Conservation (phyloP, 2,797 vertebrate species). For the Peromyscus attwateri region DNA sequence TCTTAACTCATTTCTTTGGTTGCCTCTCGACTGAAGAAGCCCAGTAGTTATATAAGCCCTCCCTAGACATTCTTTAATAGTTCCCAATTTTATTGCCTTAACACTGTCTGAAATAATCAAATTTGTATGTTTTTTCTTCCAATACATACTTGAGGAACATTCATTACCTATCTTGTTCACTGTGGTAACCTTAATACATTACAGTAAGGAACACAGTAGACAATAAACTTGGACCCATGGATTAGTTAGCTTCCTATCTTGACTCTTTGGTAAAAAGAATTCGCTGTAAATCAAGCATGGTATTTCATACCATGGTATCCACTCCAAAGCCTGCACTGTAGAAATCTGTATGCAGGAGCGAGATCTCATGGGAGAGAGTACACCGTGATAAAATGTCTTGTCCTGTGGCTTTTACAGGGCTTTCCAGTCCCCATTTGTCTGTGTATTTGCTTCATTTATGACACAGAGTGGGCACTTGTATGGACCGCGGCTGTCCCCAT, state of each 20-base stretch:
- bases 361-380: background rate
- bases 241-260: background rate
- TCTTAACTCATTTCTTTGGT: background rate
- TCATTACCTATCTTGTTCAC: background rate
- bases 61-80: background rate
- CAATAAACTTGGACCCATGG: background rate
- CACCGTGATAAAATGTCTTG: background rate
- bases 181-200: background rate
- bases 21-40: background rate
- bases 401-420: background rate
- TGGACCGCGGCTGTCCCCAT: background rate
- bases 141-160: background rate
- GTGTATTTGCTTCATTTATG: slow-evolving; percentile 22
- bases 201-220: background rate
- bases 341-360: background rate
- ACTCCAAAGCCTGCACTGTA: slow-evolving; percentile 11
- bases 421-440: background rate
- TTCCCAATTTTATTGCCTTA: background rate
- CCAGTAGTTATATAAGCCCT: background rate
- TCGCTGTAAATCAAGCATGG: background rate
- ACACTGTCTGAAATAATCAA: slow-evolving; percentile 32
- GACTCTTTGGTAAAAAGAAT: background rate
- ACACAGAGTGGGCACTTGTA: background rate
- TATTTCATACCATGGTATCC: background rate
- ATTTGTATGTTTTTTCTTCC: background rate